Evolutionary conservation across 2,888 invertebrate genomes (phyloP).

Genomic region (Galerucella pusilla): DNA sequence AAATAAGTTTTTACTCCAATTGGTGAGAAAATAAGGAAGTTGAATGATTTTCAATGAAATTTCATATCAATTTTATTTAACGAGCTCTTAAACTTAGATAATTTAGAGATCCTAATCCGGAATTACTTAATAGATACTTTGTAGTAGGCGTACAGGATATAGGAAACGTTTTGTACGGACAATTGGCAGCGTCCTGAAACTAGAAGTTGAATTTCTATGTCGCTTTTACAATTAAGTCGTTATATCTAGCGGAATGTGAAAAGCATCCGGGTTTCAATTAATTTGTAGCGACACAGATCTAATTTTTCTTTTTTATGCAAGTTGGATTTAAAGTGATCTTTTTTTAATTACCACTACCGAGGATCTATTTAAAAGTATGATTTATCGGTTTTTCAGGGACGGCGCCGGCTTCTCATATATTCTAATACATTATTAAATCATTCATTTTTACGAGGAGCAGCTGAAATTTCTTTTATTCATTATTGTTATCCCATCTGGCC

Average conservation of each 20-base stretch:
- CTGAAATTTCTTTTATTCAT: not conserved
- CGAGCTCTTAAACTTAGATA: not conserved
- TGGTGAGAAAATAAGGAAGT: too few species aligned
- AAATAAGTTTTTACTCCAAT: too few species aligned
- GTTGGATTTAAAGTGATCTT: conserved; percentile 28
- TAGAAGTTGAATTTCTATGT: conserved; percentile 18
- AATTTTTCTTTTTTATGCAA: conserved; percentile 14
- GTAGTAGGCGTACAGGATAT: conserved; percentile 22
- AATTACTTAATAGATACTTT: not conserved
- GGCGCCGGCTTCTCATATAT: not conserved
- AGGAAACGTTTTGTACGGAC: conserved; percentile 25
- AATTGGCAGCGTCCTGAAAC: conserved; percentile 29
- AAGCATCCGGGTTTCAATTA: conserved; percentile 36
- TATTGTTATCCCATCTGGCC: not conserved
- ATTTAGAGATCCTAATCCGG: not conserved
- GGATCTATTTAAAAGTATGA: conserved; percentile 33
- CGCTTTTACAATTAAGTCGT: conserved; percentile 30
- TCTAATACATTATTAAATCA: too few species aligned
- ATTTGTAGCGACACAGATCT: conserved; percentile 36
- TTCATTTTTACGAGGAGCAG: too few species aligned
- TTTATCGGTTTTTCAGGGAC: conserved; percentile 17
- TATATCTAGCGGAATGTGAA: conserved; percentile 31
- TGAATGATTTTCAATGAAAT: not conserved
- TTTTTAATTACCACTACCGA: conserved; percentile 23
- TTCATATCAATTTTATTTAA: not conserved